Conservation (phyloP, 2,888 invertebrate genomes). For the Salticus scenicus region DNA sequence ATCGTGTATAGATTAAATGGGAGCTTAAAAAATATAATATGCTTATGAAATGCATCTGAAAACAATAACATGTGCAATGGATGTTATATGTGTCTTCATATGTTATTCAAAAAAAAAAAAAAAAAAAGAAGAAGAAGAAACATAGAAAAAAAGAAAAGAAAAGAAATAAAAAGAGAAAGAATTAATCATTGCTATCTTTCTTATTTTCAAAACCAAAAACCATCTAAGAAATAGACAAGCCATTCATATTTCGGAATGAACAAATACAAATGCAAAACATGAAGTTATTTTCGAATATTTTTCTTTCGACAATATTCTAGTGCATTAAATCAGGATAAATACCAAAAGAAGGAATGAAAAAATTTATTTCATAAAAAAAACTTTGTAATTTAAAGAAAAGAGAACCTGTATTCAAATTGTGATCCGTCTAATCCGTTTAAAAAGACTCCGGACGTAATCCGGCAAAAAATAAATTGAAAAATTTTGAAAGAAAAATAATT, state of each 20-base stretch:
- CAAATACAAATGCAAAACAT: too few relatives aligned
- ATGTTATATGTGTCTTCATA: background rate
- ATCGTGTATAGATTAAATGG: background rate
- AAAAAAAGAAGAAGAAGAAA: too few relatives aligned
- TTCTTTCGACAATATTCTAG: background rate
- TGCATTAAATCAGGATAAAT: conserved; percentile 6
- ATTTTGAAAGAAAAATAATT: background rate
- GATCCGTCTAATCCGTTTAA: conserved; percentile 1
- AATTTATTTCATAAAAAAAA: background rate
- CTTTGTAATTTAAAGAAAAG: background rate
- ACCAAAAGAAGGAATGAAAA: background rate
- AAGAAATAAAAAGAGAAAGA: too few relatives aligned
- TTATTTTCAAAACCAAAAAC: too few relatives aligned
- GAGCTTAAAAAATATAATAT: background rate
- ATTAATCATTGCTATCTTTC: too few relatives aligned
- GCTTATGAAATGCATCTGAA: background rate
- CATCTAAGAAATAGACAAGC: too few relatives aligned
- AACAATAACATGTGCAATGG: conserved; percentile 1
- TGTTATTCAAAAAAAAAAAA: too few relatives aligned
- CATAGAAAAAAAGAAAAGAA: too few relatives aligned
- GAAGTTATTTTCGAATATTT: background rate
- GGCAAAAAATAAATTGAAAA: background rate
- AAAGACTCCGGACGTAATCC: background rate
- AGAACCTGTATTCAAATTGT: background rate
- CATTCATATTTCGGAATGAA: too few relatives aligned